phyloP scores from a whole-genome alignment of 2,797 vertebrate species.

The Enteromius mattozi region DNA sequence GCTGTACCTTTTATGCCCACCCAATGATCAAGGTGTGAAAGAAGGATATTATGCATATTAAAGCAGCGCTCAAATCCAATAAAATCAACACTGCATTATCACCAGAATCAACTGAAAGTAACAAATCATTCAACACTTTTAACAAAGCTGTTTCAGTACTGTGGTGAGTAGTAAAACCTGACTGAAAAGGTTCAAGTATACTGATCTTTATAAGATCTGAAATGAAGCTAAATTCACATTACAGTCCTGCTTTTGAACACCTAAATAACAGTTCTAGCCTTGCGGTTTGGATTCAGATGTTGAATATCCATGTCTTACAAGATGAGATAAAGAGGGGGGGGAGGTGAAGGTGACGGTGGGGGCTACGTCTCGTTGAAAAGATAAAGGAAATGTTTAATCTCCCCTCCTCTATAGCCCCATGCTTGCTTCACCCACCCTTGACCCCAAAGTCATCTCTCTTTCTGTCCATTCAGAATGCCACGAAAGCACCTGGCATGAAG shows the following conservation, averaged over 20 bases:
- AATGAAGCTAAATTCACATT: neutral
- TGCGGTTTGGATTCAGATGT: conserved; percentile 22
- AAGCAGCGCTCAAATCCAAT: neutral
- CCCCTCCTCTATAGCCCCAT: neutral
- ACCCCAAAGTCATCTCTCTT: conserved; percentile 21
- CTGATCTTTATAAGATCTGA: neutral
- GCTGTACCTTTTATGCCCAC: neutral
- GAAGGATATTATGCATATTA: neutral
- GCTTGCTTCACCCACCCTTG: neutral
- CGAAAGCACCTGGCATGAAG: conserved; percentile 26
- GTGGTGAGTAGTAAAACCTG: neutral
- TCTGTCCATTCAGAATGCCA: conserved; percentile 15
- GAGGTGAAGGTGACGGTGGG: neutral
- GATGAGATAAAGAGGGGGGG: neutral
- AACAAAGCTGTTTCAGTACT: neutral
- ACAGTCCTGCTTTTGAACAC: neutral
- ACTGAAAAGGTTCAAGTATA: neutral
- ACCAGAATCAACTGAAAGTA: neutral
- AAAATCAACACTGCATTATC: conserved; percentile 2
- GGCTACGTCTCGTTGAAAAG: neutral
- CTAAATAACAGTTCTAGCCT: neutral
- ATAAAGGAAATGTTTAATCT: conserved; percentile 18
- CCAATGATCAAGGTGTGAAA: neutral
- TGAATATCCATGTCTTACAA: conserved; percentile 18
- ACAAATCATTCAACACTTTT: neutral